Evolutionary conservation across 2,113 vertebrate species (phyloP).

Genomic region (Lagopus muta): DNA sequence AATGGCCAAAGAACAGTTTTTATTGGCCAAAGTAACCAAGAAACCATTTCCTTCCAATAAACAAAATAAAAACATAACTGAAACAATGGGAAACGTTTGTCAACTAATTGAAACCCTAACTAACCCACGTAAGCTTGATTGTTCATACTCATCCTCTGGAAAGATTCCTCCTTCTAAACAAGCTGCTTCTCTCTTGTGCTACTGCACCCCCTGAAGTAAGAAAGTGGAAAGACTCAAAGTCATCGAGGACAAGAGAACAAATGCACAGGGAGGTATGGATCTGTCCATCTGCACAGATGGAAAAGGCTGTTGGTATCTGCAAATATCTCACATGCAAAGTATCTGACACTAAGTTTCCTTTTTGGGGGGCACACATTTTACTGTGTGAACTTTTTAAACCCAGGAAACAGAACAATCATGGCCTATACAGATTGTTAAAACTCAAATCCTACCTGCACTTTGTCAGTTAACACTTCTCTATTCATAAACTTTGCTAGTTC

Average conservation of each 20-base stretch:
- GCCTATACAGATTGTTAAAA: not conserved
- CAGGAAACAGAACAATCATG: not conserved
- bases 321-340: not conserved
- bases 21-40: conserved; percentile 56
- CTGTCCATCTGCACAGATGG: not conserved
- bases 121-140: not conserved
- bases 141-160: not conserved
- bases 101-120: not conserved
- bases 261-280: not conserved
- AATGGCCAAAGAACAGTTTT: conserved; percentile 41
- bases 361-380: not conserved
- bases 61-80: not conserved
- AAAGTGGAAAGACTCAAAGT: not conserved
- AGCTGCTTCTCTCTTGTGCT: not conserved
- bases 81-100: conserved; percentile 17
- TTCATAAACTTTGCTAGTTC: not conserved
- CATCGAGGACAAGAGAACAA: not conserved
- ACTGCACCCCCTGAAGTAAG: not conserved
- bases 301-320: not conserved
- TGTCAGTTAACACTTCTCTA: not conserved
- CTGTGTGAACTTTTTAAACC: not conserved
- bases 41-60: conserved; percentile 34
- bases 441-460: not conserved
- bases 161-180: not conserved
- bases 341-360: not conserved